Evolutionary conservation across 1,140 invertebrate genomes (phyloP).

Genomic region (Pseudachorutes palmiensis): DNA sequence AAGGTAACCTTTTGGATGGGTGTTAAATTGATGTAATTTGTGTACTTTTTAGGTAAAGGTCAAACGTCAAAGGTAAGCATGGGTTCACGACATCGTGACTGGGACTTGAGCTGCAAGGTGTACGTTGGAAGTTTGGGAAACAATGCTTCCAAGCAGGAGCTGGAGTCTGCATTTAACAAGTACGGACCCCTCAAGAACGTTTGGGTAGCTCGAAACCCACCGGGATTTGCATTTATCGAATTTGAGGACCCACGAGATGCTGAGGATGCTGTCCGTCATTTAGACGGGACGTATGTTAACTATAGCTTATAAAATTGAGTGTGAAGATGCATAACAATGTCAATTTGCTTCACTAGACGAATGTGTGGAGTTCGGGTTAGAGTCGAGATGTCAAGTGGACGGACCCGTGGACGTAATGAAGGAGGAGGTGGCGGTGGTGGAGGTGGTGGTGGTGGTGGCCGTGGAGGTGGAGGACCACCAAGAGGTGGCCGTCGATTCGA

Average conservation of each 20-base stretch:
- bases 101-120: slow-evolving; percentile 92
- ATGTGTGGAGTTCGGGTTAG: slow-evolving; percentile 74
- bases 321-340: neutral
- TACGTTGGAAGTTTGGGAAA: slow-evolving; percentile 96
- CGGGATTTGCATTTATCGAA: slow-evolving; percentile 71
- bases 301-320: neutral
- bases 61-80: neutral
- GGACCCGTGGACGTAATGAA: slow-evolving; percentile 59
- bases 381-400: slow-evolving; percentile 79
- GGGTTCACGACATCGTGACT: slow-evolving; percentile 66
- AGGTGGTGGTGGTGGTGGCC: slow-evolving; percentile 6
- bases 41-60: slow-evolving; percentile 3
- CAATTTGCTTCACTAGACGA: slow-evolving; percentile 47
- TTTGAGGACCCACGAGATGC: slow-evolving; percentile 96
- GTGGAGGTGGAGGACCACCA: neutral
- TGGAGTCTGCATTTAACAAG: slow-evolving; percentile 84
- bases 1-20: too few relatives aligned
- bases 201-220: slow-evolving; percentile 81
- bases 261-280: slow-evolving; percentile 86
- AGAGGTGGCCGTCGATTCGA: neutral
- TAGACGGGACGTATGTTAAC: slow-evolving; percentile 80
- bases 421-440: slow-evolving; percentile 45
- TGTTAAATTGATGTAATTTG: too few relatives aligned
- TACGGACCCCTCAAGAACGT: slow-evolving; percentile 92
- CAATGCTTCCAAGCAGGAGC: slow-evolving; percentile 82